These are phyloP conservation scores for Ptychoptera contaminata DNA, from an alignment of 2,888 invertebrate species.

Conservation along the genomic window DNA sequence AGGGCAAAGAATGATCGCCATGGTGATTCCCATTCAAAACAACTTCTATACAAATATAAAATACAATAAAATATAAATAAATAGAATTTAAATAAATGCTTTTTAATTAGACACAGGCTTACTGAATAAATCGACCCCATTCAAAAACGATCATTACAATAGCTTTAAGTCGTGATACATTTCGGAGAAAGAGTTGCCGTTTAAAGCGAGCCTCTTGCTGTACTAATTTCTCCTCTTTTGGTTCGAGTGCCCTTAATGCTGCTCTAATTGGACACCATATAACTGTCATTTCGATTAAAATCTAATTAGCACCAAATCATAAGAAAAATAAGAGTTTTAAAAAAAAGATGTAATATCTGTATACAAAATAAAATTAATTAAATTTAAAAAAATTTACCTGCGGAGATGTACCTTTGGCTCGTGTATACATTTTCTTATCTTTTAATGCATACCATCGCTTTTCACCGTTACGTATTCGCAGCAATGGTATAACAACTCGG, in stretches of 20 bases:
- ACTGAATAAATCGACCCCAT: slow-evolving; percentile 82
- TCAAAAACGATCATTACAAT: slow-evolving; percentile 82
- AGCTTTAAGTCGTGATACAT: slow-evolving; percentile 81
- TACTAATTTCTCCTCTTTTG: slow-evolving; percentile 90
- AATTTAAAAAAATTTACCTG: slow-evolving; percentile 40
- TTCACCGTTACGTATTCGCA: slow-evolving; percentile 76
- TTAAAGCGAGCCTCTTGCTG: slow-evolving; percentile 92
- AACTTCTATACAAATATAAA: slow-evolving; percentile 48
- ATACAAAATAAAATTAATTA: neutral
- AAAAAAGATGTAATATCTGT: neutral
- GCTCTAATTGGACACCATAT: slow-evolving; percentile 86
- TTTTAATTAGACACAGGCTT: slow-evolving; percentile 28
- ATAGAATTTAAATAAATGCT: neutral
- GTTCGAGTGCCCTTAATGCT: slow-evolving; percentile 84
- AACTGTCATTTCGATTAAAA: slow-evolving; percentile 79
- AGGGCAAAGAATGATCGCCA: slow-evolving; percentile 70
- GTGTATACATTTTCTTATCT: slow-evolving; percentile 77
- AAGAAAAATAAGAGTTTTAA: neutral
- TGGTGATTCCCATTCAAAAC: slow-evolving; percentile 94
- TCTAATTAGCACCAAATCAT: slow-evolving; percentile 25
- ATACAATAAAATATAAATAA: neutral
- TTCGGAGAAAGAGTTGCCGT: slow-evolving; percentile 81
- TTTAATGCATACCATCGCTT: slow-evolving; percentile 93
- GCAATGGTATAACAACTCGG: slow-evolving; percentile 72
- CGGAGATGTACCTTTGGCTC: slow-evolving; percentile 84